Evolutionary conservation across 2,797 vertebrate species (phyloP).

Genomic region (Hoplostethus mediterraneus): DNA sequence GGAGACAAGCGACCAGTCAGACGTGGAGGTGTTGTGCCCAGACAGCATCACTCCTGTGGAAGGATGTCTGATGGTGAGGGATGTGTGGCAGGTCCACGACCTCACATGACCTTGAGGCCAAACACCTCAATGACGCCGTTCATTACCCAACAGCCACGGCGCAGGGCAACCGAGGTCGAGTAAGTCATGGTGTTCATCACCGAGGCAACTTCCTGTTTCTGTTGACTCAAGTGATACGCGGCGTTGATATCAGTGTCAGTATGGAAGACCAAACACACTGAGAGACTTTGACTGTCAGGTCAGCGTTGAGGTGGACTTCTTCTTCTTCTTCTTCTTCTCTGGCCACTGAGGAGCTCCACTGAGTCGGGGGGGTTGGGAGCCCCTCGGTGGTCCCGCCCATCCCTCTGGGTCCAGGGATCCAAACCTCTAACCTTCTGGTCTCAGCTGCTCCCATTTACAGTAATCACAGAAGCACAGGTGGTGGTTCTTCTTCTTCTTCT

Average conservation of each 20-base stretch:
- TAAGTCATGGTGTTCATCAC: neutral
- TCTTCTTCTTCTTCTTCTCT: too few relatives aligned
- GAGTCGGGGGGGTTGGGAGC: conserved; percentile 7
- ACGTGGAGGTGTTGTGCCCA: conserved; percentile 1
- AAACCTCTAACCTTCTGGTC: too few relatives aligned
- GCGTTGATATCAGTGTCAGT: conserved; percentile 14
- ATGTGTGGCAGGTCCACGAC: neutral
- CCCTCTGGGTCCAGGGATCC: too few relatives aligned
- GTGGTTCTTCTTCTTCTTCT: too few relatives aligned
- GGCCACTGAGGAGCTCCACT: conserved; percentile 2
- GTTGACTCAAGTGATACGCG: neutral
- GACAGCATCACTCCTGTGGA: too few relatives aligned
- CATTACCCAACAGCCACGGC: conserved; percentile 1
- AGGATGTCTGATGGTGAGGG: too few relatives aligned
- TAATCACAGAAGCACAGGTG: too few relatives aligned
- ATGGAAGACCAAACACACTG: neutral
- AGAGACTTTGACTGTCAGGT: neutral
- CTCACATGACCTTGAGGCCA: conserved; percentile 16
- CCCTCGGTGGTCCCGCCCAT: too few relatives aligned
- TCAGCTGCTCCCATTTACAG: too few relatives aligned
- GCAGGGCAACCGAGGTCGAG: conserved; percentile 53
- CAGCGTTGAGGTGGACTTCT: conserved; percentile 14
- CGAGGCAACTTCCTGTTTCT: neutral
- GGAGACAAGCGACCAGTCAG: neutral
- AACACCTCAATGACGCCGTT: conserved; percentile 53